These are phyloP conservation scores for Caradrina clavipalpis DNA, from an alignment of 2,888 invertebrate genomes.

Conservation along the genomic window DNA sequence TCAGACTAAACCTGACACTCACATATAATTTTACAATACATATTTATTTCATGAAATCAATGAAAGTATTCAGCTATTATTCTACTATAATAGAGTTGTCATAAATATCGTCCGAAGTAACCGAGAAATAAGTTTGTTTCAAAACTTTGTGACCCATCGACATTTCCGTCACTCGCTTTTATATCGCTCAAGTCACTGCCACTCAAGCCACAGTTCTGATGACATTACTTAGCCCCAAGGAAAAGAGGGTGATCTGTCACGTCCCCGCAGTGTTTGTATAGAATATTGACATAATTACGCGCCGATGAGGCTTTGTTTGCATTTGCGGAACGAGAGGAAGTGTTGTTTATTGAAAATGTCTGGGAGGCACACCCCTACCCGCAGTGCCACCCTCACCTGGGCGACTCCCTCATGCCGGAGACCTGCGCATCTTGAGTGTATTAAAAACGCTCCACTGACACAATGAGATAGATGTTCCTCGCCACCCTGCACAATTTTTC, in stretches of 20 bases:
- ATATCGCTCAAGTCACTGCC: conserved; percentile 20
- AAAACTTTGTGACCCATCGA: conserved; percentile 24
- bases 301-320: conserved; percentile 63
- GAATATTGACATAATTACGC: conserved; percentile 75
- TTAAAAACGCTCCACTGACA: conserved; percentile 60
- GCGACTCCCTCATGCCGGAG: conserved; percentile 41
- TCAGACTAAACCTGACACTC: conserved; percentile 12
- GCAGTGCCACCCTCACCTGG: conserved; percentile 43
- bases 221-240: conserved; percentile 37
- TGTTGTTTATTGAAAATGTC: conserved; percentile 74
- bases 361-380: conserved; percentile 47
- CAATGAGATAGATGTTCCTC: conserved; percentile 53
- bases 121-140: conserved; percentile 4
- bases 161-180: conserved; percentile 24
- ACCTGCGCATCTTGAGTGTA: conserved; percentile 57
- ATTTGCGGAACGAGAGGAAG: conserved; percentile 63
- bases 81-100: background rate
- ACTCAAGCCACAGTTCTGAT: conserved; percentile 36
- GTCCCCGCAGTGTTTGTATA: conserved; percentile 53
- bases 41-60: background rate
- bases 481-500: conserved; percentile 39
- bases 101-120: background rate
- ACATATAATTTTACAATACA: background rate
- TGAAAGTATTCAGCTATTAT: background rate
- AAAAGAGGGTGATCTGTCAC: conserved; percentile 64